A percentile compares a stretch with the other conserved stretches of the same genome.
Evolutionary conservation across 1,140 invertebrate genomes (phyloP).

Genomic region (Trinorchestia longiramus): DNA sequence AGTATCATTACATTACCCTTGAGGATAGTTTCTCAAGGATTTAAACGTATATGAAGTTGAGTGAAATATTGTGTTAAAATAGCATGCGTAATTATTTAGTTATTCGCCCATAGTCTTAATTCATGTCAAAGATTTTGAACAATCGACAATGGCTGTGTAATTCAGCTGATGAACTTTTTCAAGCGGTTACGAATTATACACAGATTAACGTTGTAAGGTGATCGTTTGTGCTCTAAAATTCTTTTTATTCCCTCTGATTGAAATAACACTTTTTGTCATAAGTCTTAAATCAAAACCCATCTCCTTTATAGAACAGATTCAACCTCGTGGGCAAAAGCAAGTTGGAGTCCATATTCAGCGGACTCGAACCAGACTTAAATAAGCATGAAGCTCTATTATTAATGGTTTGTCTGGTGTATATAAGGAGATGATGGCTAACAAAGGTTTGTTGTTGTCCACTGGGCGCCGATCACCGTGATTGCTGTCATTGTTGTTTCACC

Average conservation of each 20-base stretch:
- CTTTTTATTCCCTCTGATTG: neutral
- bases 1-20: neutral
- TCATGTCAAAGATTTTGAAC: neutral
- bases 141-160: too few relatives aligned
- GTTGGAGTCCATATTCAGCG: neutral
- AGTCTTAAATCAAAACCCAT: neutral
- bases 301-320: neutral
- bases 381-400: constrained; percentile 12
- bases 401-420: constrained; percentile 17
- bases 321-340: neutral
- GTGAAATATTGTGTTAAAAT: neutral
- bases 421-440: constrained; percentile 50
- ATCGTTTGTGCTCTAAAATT: neutral
- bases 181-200: neutral
- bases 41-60: neutral
- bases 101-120: neutral
- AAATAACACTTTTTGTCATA: neutral
- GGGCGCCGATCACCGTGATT: constrained; percentile 28
- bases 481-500: neutral
- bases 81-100: neutral
- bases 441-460: constrained; percentile 43
- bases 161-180: too few relatives aligned
- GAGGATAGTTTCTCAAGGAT: neutral
- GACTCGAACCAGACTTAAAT: neutral
- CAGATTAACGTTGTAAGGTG: neutral